These are phyloP conservation scores for Leptopterna dolabrata DNA, from an alignment of 2,888 invertebrate genomes.

Conservation along the genomic window DNA sequence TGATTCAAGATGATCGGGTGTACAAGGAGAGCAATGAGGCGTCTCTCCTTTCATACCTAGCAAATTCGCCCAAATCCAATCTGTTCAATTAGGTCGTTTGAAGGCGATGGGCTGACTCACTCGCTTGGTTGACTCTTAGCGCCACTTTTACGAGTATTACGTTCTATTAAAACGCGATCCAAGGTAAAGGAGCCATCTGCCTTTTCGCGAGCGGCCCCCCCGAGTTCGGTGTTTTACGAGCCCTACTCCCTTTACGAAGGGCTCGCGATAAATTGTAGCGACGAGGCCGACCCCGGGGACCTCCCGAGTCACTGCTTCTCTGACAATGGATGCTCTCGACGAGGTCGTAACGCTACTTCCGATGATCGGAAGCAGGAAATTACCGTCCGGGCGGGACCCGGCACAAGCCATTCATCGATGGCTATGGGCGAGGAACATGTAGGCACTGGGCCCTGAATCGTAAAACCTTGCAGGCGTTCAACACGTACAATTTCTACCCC, in stretches of 20 bases:
- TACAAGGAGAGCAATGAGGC: too few relatives aligned
- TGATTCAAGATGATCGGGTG: too few relatives aligned
- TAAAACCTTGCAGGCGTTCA: too few relatives aligned
- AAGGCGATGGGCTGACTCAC: too few relatives aligned
- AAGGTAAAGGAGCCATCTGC: background rate
- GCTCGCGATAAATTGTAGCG: constrained; percentile 28
- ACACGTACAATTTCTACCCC: too few relatives aligned
- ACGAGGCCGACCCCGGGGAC: background rate
- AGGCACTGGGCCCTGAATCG: too few relatives aligned
- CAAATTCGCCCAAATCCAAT: too few relatives aligned
- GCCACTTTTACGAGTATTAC: too few relatives aligned
- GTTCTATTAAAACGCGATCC: background rate
- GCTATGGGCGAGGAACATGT: background rate
- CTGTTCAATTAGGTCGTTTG: too few relatives aligned
- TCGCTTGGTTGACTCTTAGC: too few relatives aligned
- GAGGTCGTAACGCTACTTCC: background rate
- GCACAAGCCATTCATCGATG: background rate
- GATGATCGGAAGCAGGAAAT: constrained; percentile 37
- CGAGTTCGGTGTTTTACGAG: constrained; percentile 17
- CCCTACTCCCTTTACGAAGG: background rate
- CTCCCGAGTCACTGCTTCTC: constrained; percentile 18
- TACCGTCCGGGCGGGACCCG: constrained; percentile 4
- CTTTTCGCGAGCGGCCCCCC: background rate
- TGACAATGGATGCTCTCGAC: constrained; percentile 24
- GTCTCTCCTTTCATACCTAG: too few relatives aligned